These are phyloP conservation scores for Drosophila fulvimacula DNA, from an alignment of 2,888 invertebrate species.

Conservation along the genomic window DNA sequence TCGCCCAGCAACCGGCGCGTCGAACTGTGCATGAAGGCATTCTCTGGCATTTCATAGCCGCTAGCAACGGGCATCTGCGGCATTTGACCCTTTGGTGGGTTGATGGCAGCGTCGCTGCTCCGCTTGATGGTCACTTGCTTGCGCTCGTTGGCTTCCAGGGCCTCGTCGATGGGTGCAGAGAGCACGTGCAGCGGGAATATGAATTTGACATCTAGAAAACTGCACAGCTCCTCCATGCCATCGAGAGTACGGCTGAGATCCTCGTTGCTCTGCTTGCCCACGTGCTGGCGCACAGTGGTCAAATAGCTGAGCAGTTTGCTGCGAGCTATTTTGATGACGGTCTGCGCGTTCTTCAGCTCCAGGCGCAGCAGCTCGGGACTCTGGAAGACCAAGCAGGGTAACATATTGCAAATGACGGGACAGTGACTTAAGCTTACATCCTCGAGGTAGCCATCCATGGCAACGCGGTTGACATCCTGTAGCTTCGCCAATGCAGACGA, in stretches of 20 bases:
- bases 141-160: constrained; percentile 84
- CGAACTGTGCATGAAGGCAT: constrained; percentile 80
- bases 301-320: constrained; percentile 85
- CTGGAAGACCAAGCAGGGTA: constrained; percentile 62
- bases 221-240: constrained; percentile 85
- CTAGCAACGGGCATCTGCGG: background rate
- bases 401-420: background rate
- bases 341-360: constrained; percentile 85
- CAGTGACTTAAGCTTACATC: constrained; percentile 75
- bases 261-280: constrained; percentile 72
- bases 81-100: background rate
- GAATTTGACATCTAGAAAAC: constrained; percentile 82
- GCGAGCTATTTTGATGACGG: constrained; percentile 85
- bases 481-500: constrained; percentile 78
- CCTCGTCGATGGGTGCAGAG: constrained; percentile 82
- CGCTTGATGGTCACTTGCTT: constrained; percentile 57
- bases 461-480: constrained; percentile 72
- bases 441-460: constrained; percentile 85
- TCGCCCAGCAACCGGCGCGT: constrained; percentile 80
- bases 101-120: background rate
- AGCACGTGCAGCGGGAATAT: constrained; percentile 76
- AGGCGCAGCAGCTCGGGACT: constrained; percentile 84
- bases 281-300: constrained; percentile 82
- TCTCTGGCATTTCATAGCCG: constrained; percentile 83
- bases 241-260: constrained; percentile 84